A percentile compares a stretch with the other conserved stretches of the same genome.
phyloP scores from a whole-genome alignment of 2,113 vertebrate genomes.

The Edolisoma coerulescens region DNA sequence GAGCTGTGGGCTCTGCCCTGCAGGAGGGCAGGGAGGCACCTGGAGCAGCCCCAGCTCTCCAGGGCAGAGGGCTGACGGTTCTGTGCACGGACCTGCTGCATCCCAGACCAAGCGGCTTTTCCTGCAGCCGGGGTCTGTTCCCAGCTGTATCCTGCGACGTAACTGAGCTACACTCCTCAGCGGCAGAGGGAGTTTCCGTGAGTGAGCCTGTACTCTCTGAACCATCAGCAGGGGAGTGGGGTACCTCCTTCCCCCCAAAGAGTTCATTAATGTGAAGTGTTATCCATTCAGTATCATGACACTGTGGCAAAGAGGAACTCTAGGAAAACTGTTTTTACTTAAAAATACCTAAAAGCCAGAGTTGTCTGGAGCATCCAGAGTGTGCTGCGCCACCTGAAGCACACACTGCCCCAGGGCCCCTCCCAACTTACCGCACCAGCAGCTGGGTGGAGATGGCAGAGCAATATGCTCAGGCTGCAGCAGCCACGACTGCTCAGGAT shows the following conservation, averaged over 20 bases:
- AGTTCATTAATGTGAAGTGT: rapidly evolving
- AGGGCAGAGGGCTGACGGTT: rapidly evolving
- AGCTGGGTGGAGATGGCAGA: too few species aligned
- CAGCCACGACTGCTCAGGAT: background rate
- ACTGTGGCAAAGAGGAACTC: background rate
- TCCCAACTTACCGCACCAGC: rapidly evolving
- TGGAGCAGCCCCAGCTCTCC: background rate
- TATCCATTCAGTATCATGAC: rapidly evolving
- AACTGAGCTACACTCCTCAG: rapidly evolving
- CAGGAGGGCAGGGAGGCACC: background rate
- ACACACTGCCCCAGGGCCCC: background rate
- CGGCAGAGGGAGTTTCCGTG: rapidly evolving
- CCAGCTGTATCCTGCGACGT: rapidly evolving
- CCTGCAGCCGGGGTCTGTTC: background rate
- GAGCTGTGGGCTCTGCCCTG: rapidly evolving
- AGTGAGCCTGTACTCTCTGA: rapidly evolving
- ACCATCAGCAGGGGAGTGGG: background rate
- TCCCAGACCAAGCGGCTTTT: too few species aligned
- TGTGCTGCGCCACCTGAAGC: background rate
- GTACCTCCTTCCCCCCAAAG: too few species aligned
- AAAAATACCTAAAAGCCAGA: background rate
- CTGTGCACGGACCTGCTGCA: rapidly evolving
- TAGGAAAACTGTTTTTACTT: background rate
- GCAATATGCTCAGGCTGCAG: background rate
- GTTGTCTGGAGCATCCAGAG: rapidly evolving